Conservation (phyloP, 2,888 invertebrate genomes). For the Neuroscelio doddi region DNA sequence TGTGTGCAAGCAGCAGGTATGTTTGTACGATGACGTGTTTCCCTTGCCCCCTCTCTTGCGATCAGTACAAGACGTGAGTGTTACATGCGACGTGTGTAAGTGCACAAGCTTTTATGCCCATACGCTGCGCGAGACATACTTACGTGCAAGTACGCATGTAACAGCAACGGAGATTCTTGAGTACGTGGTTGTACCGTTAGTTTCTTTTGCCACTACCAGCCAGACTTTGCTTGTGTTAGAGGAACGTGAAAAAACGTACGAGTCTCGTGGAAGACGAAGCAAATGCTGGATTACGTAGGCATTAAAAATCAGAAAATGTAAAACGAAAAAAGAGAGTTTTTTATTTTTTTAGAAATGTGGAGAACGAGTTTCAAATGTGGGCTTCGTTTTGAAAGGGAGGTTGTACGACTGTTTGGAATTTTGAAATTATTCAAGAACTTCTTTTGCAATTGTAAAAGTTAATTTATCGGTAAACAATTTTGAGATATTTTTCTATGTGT, state of each 20-base stretch:
- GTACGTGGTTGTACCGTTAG: conserved; percentile 68
- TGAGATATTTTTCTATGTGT: too few species aligned
- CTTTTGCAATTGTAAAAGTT: too few species aligned
- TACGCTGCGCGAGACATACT: conserved; percentile 46
- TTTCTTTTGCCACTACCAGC: conserved; percentile 35
- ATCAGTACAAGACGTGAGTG: background rate
- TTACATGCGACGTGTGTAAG: conserved; percentile 16
- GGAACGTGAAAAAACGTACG: conserved; percentile 24
- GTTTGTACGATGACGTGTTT: conserved; percentile 29
- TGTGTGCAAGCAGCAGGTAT: conserved; percentile 28
- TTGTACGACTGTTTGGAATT: too few species aligned
- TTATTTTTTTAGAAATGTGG: too few species aligned
- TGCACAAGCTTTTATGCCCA: conserved; percentile 30
- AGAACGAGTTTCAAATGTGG: too few species aligned
- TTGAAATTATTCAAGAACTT: too few species aligned
- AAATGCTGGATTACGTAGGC: conserved; percentile 23
- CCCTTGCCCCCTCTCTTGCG: background rate
- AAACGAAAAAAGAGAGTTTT: conserved; percentile 1
- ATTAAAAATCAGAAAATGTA: conserved; percentile 17
- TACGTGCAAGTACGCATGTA: conserved; percentile 50
- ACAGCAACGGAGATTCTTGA: conserved; percentile 64
- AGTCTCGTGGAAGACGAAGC: conserved; percentile 25
- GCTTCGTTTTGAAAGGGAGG: too few species aligned
- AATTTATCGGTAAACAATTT: too few species aligned
- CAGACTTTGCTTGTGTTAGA: conserved; percentile 27